A percentile compares a stretch with the other conserved stretches of the same genome.
phyloP scores from a whole-genome alignment of 2,113 vertebrate species.

The Tychaedon coryphoeus region DNA sequence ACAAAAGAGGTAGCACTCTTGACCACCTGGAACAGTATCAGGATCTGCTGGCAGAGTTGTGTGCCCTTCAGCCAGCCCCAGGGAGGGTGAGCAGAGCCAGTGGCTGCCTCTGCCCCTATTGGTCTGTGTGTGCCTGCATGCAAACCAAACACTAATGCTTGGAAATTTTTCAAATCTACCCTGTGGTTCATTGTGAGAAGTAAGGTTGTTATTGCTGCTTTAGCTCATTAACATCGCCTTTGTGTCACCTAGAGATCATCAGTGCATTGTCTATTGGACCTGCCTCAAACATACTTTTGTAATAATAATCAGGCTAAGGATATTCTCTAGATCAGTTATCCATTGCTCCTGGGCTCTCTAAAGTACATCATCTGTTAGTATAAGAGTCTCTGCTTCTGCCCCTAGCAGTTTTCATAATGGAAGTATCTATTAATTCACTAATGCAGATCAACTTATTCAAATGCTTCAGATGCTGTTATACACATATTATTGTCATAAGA shows the following conservation, averaged over 20 bases:
- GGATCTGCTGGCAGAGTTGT: neutral
- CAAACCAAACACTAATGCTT: neutral
- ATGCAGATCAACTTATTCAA: neutral
- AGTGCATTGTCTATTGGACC: neutral
- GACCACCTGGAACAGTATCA: neutral
- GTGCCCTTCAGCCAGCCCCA: neutral
- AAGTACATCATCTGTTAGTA: neutral
- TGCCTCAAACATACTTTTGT: neutral
- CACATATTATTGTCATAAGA: neutral
- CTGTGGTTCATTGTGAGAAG: neutral
- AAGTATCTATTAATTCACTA: neutral
- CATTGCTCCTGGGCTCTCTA: neutral
- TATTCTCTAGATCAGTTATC: neutral
- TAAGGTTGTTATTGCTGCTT: neutral
- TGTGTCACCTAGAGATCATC: neutral
- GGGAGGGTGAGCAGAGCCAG: fast-evolving
- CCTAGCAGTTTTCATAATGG: neutral
- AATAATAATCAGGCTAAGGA: neutral
- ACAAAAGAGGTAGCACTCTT: neutral
- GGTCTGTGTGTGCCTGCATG: fast-evolving
- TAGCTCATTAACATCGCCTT: neutral
- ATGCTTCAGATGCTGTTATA: neutral
- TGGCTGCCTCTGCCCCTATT: neutral
- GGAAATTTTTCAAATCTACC: neutral
- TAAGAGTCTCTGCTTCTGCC: neutral